Percentiles rank a stretch among this genome's conserved stretches.
Conservation (phyloP, 2,888 invertebrate genomes). For the Trilocha varians region DNA sequence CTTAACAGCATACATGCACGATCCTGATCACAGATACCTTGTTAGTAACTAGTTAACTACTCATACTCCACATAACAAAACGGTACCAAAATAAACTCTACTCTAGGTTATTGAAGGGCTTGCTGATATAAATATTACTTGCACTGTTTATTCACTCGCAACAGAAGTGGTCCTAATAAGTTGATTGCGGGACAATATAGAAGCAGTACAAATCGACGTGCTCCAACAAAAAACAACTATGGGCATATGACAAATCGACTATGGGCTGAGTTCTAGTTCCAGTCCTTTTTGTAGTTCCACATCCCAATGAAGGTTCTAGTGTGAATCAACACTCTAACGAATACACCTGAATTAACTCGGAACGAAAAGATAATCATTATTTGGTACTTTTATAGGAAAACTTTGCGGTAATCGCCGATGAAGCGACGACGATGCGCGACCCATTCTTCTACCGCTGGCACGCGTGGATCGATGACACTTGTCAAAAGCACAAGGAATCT, state of each 20-base stretch:
- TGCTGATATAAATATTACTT: too few relatives aligned
- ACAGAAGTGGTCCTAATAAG: too few relatives aligned
- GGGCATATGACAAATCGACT: too few relatives aligned
- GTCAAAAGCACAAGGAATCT: conserved; percentile 79
- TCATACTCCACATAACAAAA: not conserved
- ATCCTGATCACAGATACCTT: conserved; percentile 80
- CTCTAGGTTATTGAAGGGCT: too few relatives aligned
- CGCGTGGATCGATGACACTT: conserved; percentile 81
- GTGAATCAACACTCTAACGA: not conserved
- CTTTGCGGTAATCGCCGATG: conserved; percentile 85
- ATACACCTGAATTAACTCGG: not conserved
- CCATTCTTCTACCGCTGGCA: conserved; percentile 92
- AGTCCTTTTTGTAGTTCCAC: too few relatives aligned
- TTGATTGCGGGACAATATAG: too few relatives aligned
- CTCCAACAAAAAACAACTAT: too few relatives aligned
- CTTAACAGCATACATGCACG: conserved; percentile 80
- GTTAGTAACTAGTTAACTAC: conserved; percentile 45
- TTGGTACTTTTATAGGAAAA: conserved; percentile 78
- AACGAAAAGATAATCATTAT: not conserved
- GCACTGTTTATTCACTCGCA: too few relatives aligned
- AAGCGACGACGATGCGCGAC: conserved; percentile 89
- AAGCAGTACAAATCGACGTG: too few relatives aligned
- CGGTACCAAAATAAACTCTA: not conserved
- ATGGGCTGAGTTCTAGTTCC: too few relatives aligned
- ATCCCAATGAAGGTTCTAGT: too few relatives aligned